phyloP scores from a whole-genome alignment of 92 coral and sea anemone species.

The Zoanthus gigantus region DNA sequence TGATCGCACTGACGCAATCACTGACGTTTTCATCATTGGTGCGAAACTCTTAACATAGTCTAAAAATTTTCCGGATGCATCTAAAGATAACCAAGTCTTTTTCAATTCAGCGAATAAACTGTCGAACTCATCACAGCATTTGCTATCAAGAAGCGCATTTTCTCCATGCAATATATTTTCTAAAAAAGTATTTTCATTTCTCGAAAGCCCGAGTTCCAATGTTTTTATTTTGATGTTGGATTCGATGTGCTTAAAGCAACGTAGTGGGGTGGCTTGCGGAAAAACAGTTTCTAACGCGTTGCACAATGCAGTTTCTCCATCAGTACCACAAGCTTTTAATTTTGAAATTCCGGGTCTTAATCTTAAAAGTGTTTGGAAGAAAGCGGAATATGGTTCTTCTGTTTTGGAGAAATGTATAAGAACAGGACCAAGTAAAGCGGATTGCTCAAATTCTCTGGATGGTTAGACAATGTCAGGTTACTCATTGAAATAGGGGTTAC shows the following conservation, averaged over 20 bases:
- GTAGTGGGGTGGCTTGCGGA: conserved; percentile 39
- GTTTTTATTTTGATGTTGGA: conserved; percentile 22
- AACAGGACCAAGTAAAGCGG: conserved; percentile 49
- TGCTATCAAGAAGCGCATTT: conserved; percentile 34
- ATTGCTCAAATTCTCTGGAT: conserved; percentile 20
- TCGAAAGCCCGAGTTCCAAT: background rate
- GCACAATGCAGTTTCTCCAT: conserved; percentile 54
- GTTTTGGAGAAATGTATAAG: conserved; percentile 65
- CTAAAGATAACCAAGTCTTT: conserved; percentile 29
- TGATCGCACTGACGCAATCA: conserved; percentile 56
- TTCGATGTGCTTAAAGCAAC: conserved; percentile 63
- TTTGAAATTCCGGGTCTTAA: conserved; percentile 49
- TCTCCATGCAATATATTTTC: conserved; percentile 48
- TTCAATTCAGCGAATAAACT: conserved; percentile 12
- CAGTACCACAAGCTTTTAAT: conserved; percentile 55
- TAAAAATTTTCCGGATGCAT: no score
- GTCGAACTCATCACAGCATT: conserved; percentile 42
- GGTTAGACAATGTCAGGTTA: conserved; percentile 47
- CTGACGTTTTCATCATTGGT: conserved; percentile 60
- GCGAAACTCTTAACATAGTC: background rate
- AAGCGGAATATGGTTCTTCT: conserved; percentile 39
- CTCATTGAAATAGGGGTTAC: conserved; percentile 60
- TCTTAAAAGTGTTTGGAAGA: conserved; percentile 40
- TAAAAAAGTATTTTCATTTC: conserved; percentile 9
- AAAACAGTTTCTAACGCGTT: conserved; percentile 49